Evolutionary conservation across 1,140 invertebrate species (phyloP).

Genomic region (Eumeta japonica): DNA sequence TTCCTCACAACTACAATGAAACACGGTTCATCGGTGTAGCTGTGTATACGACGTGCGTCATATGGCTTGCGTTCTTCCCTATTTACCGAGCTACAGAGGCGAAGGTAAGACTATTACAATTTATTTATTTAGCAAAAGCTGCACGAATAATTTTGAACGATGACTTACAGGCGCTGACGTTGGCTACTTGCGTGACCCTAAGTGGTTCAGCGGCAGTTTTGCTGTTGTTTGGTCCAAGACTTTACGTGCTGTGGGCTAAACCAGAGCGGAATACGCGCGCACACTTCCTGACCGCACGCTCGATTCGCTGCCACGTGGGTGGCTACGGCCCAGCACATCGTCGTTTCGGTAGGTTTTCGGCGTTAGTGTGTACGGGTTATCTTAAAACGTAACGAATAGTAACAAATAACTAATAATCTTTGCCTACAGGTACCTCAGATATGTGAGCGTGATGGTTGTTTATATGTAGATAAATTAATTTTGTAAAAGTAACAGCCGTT

Average conservation of each 20-base stretch:
- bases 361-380: too few relatives aligned
- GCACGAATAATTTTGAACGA: constrained; percentile 7
- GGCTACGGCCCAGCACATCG: constrained; percentile 13
- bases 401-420: too few relatives aligned
- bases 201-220: constrained; percentile 63
- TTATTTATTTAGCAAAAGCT: neutral
- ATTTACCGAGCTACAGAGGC: constrained; percentile 79
- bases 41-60: constrained; percentile 87
- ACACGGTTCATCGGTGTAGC: constrained; percentile 82
- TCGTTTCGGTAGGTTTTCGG: too few relatives aligned
- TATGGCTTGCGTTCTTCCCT: constrained; percentile 86
- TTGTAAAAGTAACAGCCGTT: too few relatives aligned
- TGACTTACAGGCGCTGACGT: constrained; percentile 64
- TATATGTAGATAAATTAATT: too few relatives aligned
- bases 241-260: constrained; percentile 75
- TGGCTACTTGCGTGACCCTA: constrained; percentile 74
- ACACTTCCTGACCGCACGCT: constrained; percentile 76
- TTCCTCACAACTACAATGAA: constrained; percentile 88
- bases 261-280: constrained; percentile 79
- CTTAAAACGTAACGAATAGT: too few relatives aligned
- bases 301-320: constrained; percentile 78
- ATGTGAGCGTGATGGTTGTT: too few relatives aligned
- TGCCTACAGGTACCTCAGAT: too few relatives aligned
- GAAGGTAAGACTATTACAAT: too few relatives aligned
- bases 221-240: constrained; percentile 76